Evolutionary conservation across 2,888 invertebrate species (phyloP), one percentile per base, ranked within the genome.

Genomic region (Ochropleura plecta): DNA sequence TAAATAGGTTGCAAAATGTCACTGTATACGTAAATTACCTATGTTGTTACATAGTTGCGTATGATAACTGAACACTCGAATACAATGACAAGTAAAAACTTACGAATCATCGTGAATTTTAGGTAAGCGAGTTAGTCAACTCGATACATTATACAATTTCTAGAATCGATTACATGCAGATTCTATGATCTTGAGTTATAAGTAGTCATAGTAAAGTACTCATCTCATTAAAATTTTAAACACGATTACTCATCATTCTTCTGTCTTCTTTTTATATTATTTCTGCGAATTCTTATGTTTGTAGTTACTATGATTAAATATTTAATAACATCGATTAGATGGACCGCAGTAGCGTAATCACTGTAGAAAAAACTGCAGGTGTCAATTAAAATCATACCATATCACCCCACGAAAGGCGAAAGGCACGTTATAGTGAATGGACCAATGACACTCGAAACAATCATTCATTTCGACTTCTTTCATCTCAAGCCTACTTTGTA

Each of bases 401-500:
- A 46, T 55, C 63, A 42, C 7, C 57, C 62, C n/a, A 48, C 42
- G 42, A 42, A 42, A 57, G 44, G 68, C 70, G 81, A 81, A 82
- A 82, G 73, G 63, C 12, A 48, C 6, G 55, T 57, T 51, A 44
- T 74, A 59, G 71, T 79, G 44, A 86, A 70, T 78, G 79, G 78
- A 40, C n/a, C n/a, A n/a, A n/a, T n/a, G n/a, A n/a, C 40, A 63
- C 18, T 79, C 40, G 30, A 59, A 49, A 68, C 20, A 65, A 60
- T 18, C 0, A 49, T 59, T 62, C 44, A 46, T 42, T 57, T 65
- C 9, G 49, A 5, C 51, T 65, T 78, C 59, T 82, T 74, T 75
- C 49, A 70, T 82, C 60, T 30, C 59, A 75, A 76, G 68, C 75
- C 77, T 70, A 78, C 77, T 80, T 76, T 57, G 14, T n/a, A 76